Evolutionary conservation across 2,888 invertebrate genomes (phyloP).

Genomic region (Uropetala carovei): DNA sequence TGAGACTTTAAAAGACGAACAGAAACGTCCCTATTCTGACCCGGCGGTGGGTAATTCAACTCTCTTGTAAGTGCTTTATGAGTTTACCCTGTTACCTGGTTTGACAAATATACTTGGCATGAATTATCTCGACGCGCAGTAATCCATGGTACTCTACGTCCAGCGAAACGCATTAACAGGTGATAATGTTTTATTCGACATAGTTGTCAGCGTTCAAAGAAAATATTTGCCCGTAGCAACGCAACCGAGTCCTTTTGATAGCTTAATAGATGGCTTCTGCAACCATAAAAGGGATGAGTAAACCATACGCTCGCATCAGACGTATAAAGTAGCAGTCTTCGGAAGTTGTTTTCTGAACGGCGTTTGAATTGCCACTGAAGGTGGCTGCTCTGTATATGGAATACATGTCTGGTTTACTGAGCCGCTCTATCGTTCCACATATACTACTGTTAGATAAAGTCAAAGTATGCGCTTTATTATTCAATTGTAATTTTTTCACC

Average conservation of each 20-base stretch:
- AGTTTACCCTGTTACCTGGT: conserved; percentile 6
- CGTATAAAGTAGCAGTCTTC: neutral
- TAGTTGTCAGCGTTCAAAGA: neutral
- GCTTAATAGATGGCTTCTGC: neutral
- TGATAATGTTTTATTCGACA: neutral
- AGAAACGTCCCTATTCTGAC: conserved; percentile 23
- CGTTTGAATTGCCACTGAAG: neutral
- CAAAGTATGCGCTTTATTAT: too few species aligned
- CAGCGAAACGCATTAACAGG: neutral
- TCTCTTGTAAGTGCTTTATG: conserved; percentile 5
- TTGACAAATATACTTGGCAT: neutral
- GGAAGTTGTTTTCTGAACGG: neutral
- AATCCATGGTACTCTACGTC: neutral
- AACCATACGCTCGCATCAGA: neutral
- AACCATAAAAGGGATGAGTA: neutral
- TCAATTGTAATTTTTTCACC: too few species aligned
- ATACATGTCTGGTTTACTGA: neutral
- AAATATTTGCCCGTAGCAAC: neutral
- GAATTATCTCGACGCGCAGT: neutral
- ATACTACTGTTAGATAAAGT: too few species aligned
- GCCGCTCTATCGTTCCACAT: too few species aligned
- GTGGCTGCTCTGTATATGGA: neutral
- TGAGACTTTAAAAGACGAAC: conserved; percentile 30
- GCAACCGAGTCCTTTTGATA: neutral
- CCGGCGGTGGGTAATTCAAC: neutral